phyloP scores from a whole-genome alignment of 1,140 invertebrate species.

The Cydia splendana region DNA sequence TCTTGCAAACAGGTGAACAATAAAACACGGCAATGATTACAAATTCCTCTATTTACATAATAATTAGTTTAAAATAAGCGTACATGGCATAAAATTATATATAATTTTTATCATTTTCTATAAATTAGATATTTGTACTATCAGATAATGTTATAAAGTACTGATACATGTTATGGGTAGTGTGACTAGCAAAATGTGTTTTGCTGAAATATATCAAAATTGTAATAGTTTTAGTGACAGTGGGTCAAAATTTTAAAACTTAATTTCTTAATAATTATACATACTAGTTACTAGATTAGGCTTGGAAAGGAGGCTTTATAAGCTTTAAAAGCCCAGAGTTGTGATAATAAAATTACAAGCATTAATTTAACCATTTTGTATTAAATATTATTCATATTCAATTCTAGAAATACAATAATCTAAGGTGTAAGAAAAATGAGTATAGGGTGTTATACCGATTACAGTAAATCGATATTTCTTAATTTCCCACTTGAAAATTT shows the following conservation, averaged over 20 bases:
- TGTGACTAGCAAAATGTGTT: slow-evolving; percentile 78
- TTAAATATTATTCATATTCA: slow-evolving; percentile 40
- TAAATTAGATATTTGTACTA: slow-evolving; percentile 80
- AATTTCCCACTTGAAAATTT: slow-evolving; percentile 53
- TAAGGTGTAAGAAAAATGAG: slow-evolving; percentile 66
- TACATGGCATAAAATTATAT: slow-evolving; percentile 79
- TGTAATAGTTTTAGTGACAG: slow-evolving; percentile 70
- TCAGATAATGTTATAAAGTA: slow-evolving; percentile 78
- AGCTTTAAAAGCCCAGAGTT: slow-evolving; percentile 56
- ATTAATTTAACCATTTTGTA: slow-evolving; percentile 42
- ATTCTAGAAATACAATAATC: slow-evolving; percentile 52
- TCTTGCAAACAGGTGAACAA: slow-evolving; percentile 37
- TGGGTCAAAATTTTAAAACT: slow-evolving; percentile 64
- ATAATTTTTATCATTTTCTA: slow-evolving; percentile 72
- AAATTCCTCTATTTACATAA: slow-evolving; percentile 79
- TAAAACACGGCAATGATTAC: slow-evolving; percentile 66
- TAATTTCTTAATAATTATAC: slow-evolving; percentile 61
- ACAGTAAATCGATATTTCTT: slow-evolving; percentile 62
- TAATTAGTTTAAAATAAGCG: slow-evolving; percentile 79
- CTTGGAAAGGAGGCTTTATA: slow-evolving; percentile 62
- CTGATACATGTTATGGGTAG: slow-evolving; percentile 71
- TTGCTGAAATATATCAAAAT: slow-evolving; percentile 69
- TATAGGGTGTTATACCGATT: slow-evolving; percentile 63
- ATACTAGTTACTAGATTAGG: slow-evolving; percentile 64
- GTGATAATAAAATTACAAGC: slow-evolving; percentile 50